Evolutionary conservation across 2,888 invertebrate species (phyloP), one percentile per base, ranked within the genome.

Genomic region (Xanthorhoe spadicearia): DNA sequence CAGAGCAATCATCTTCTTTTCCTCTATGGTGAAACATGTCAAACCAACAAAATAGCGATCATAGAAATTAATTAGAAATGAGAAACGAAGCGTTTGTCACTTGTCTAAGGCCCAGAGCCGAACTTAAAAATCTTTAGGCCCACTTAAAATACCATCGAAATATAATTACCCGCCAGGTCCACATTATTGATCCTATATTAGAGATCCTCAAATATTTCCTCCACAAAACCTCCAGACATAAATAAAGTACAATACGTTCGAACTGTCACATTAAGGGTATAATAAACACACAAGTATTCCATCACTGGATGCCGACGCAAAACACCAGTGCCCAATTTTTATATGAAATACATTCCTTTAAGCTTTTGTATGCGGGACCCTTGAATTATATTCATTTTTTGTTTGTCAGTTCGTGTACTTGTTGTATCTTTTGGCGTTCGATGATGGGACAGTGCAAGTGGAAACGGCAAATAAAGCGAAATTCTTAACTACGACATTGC

Each of bases 251-350:
- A 79, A 84, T 83, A 85, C 81, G 87, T 90, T 87, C 85, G 75
- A 66, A 58, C 86, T 89, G 90, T 90, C 90, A 90, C 87, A 90
- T 90, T 90, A 90, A 76, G 80, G 74, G 69, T 78, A 83, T 86
- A 85, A 86, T 86, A 84, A 82, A 85, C 83, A 78, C 82, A 84
- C 82, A 86, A 85, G 85, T 86, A 86, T 86, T 83, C 85, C 76
- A 77, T 79, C 83, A 82, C 79, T 76, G 78, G 80, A 73, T 73
- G 79, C 81, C 84, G 82, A 74, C 76, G 75, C 83, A 88, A 88
- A 86, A 87, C 85, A 79, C 64, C 19, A 17, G 66, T 68, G 72
- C 74, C 64, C 66, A 64, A 76, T 77, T 76, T 80, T 76, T 78
- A 74, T 75, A 74, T 70, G 67, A 77, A 77, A 80, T 79, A 62